phyloP scores from a whole-genome alignment of 2,888 invertebrate species.

The Agrochola lota region DNA sequence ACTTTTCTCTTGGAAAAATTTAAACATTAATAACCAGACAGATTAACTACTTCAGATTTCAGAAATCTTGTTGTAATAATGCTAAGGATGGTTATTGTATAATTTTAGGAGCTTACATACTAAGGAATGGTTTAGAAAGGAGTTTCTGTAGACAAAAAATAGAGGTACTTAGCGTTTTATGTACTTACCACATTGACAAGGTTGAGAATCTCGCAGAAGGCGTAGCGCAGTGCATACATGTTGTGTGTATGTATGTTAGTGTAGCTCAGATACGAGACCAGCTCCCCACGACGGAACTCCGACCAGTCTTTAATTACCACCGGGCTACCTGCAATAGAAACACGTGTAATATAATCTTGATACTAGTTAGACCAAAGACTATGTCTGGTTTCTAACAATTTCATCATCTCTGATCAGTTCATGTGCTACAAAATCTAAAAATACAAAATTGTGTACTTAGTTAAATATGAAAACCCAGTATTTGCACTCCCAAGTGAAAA shows the following conservation, averaged over 20 bases:
- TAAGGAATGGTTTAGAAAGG: background rate
- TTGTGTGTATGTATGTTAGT: slow-evolving; percentile 91
- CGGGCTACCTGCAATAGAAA: slow-evolving; percentile 85
- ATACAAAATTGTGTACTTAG: too few species aligned
- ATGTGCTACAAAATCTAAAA: background rate
- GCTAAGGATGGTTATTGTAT: background rate
- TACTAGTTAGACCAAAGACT: background rate
- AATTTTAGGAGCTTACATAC: background rate
- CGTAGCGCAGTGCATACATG: slow-evolving; percentile 92
- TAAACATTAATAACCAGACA: background rate
- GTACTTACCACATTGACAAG: slow-evolving; percentile 93
- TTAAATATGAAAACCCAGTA: too few species aligned
- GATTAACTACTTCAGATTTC: background rate
- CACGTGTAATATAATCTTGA: background rate
- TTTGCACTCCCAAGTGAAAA: too few species aligned
- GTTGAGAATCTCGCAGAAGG: slow-evolving; percentile 94
- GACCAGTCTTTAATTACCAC: slow-evolving; percentile 90
- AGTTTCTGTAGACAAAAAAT: background rate
- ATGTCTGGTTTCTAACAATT: background rate
- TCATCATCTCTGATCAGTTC: background rate
- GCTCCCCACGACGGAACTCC: slow-evolving; percentile 87
- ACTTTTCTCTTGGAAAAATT: background rate
- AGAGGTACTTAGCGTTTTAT: background rate
- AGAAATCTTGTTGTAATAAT: background rate
- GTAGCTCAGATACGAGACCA: slow-evolving; percentile 90